Evolutionary conservation across 35 echinoderm and acorn worm species (phyloP).

Genomic region (Lytechinus variegatus): DNA sequence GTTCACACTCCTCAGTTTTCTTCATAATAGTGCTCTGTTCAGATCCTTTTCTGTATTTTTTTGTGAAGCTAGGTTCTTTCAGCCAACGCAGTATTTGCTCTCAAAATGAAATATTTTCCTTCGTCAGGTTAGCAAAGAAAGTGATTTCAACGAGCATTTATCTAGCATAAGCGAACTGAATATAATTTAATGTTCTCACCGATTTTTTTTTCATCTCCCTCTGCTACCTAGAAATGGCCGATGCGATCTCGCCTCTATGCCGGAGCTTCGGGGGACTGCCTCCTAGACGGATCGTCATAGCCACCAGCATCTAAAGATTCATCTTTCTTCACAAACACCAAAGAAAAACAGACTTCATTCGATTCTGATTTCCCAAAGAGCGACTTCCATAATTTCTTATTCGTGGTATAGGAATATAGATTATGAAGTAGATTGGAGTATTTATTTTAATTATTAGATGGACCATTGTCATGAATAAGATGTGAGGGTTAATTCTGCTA

Average conservation of each 20-base stretch:
- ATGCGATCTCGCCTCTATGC: conserved; percentile 66
- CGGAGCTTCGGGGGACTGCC: conserved; percentile 47
- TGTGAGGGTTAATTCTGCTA: too few species aligned
- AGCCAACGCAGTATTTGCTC: too few species aligned
- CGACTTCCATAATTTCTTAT: background rate
- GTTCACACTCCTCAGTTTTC: too few species aligned
- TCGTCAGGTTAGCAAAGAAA: background rate
- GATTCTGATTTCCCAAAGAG: background rate
- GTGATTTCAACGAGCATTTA: background rate
- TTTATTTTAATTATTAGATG: background rate
- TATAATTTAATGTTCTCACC: background rate
- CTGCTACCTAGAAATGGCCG: conserved; percentile 57
- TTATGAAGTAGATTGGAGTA: background rate
- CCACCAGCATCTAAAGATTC: background rate
- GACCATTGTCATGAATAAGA: too few species aligned
- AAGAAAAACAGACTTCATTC: background rate
- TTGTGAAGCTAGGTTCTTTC: too few species aligned
- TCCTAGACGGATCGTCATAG: conserved; percentile 53
- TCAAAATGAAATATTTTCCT: too few species aligned
- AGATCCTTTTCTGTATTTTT: too few species aligned
- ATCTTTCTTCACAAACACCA: background rate
- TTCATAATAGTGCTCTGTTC: too few species aligned
- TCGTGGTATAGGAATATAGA: background rate
- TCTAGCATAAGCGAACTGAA: too few species aligned
- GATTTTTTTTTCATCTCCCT: background rate